phyloP scores from a whole-genome alignment of 37 sponge, comb jelly and placozoan species.

The Amphimedon queenslandica region DNA sequence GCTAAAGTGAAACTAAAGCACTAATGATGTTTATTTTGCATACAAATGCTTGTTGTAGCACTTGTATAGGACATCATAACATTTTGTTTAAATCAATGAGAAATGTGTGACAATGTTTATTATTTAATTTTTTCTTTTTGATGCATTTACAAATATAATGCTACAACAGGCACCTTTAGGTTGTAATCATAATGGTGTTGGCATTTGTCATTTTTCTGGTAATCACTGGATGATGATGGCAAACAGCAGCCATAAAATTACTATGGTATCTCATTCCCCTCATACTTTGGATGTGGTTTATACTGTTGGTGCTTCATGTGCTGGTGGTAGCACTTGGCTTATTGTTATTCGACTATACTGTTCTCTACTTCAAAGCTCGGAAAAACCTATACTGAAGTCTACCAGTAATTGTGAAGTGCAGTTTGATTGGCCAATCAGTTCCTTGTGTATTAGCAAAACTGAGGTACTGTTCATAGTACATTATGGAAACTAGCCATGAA shows the following conservation, averaged over 20 bases:
- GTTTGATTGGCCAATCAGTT: constrained; percentile 32
- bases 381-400: constrained; percentile 4
- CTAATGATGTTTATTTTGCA: too few species aligned
- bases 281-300: constrained; percentile 28
- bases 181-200: constrained; percentile 9
- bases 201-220: constrained; percentile 1
- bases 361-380: neutral
- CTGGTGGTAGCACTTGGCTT: constrained; percentile 20
- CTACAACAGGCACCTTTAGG: neutral
- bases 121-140: neutral
- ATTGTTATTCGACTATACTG: constrained; percentile 28
- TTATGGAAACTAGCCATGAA: too few species aligned
- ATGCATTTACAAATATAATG: too few species aligned
- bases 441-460: constrained; percentile 29
- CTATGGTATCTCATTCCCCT: constrained; percentile 29
- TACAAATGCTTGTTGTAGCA: too few species aligned
- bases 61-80: too few species aligned
- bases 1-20: too few species aligned
- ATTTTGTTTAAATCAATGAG: too few species aligned
- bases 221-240: constrained; percentile 6
- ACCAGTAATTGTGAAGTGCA: constrained; percentile 25
- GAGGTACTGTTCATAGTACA: too few species aligned
- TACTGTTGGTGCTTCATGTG: constrained; percentile 22
- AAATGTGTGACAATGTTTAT: neutral
- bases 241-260: constrained; percentile 21